Evolutionary conservation across 2,888 invertebrate species (phyloP).

Genomic region (Arrhopalites spinosus): DNA sequence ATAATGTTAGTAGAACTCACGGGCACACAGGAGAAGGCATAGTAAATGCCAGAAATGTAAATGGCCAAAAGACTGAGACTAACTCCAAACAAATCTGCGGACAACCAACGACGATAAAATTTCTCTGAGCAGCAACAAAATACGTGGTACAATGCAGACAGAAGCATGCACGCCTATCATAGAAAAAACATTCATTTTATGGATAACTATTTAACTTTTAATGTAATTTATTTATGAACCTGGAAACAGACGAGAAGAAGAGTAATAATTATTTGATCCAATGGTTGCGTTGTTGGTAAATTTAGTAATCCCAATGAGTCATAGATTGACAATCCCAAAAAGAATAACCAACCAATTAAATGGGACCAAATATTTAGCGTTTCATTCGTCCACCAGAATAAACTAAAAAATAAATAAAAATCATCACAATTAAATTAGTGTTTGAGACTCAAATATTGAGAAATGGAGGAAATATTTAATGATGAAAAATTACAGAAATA

Average conservation of each 20-base stretch:
- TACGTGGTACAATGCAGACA: constrained; percentile 90
- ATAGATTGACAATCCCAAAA: constrained; percentile 80
- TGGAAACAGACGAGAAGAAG: constrained; percentile 84
- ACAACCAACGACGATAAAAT: constrained; percentile 82
- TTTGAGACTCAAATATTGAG: too few species aligned
- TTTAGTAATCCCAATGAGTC: constrained; percentile 76
- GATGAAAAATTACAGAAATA: too few species aligned
- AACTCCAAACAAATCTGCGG: constrained; percentile 91
- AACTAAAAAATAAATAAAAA: constrained; percentile 62
- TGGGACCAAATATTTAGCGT: constrained; percentile 94
- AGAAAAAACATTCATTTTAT: constrained; percentile 21
- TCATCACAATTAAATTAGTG: too few species aligned
- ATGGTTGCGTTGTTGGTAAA: constrained; percentile 54
- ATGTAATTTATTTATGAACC: constrained; percentile 63
- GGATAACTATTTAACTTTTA: constrained; percentile 5
- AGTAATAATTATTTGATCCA: constrained; percentile 83
- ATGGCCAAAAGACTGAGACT: constrained; percentile 90
- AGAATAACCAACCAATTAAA: constrained; percentile 76
- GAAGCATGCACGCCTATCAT: constrained; percentile 87
- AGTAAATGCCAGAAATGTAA: constrained; percentile 93
- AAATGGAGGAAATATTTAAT: too few species aligned
- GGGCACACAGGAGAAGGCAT: constrained; percentile 93
- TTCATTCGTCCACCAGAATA: constrained; percentile 97
- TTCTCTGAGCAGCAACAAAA: constrained; percentile 90
- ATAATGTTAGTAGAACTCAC: constrained; percentile 63